Evolutionary conservation across 2,888 invertebrate species (phyloP).

Genomic region (Xestia ashworthii): DNA sequence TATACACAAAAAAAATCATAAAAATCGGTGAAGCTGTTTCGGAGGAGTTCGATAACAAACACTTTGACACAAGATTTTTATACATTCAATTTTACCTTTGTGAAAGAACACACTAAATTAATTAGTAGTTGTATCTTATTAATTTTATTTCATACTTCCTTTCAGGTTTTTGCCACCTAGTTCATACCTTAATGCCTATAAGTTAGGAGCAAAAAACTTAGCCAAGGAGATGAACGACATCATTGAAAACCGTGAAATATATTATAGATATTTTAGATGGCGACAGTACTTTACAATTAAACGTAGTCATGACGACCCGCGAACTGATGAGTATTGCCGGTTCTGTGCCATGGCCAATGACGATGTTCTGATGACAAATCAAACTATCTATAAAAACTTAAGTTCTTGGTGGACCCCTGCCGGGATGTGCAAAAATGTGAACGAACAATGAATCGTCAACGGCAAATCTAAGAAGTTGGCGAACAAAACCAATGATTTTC

Average conservation of each 20-base stretch:
- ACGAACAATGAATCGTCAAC: not conserved
- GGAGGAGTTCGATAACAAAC: too few species aligned
- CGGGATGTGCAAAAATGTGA: constrained; percentile 29
- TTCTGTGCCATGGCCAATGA: constrained; percentile 79
- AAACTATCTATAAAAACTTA: constrained; percentile 70
- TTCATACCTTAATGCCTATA: constrained; percentile 77
- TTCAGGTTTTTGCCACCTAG: constrained; percentile 81
- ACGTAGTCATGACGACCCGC: constrained; percentile 70
- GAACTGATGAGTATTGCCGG: constrained; percentile 78
- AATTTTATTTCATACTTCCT: constrained; percentile 24
- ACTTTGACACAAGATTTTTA: too few species aligned
- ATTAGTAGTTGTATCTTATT: not conserved
- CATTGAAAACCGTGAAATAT: constrained; percentile 70
- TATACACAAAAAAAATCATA: too few species aligned
- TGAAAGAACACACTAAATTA: too few species aligned
- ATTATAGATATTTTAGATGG: constrained; percentile 80
- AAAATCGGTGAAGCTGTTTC: too few species aligned
- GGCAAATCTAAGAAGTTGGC: not conserved
- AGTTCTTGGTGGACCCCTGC: constrained; percentile 77
- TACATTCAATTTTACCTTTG: not conserved
- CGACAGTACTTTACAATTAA: constrained; percentile 77
- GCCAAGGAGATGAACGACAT: constrained; percentile 74
- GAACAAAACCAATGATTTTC: not conserved
- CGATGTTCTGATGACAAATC: constrained; percentile 61
- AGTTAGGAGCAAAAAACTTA: constrained; percentile 72